Percentiles rank a stretch among this genome's conserved stretches.
These are phyloP conservation scores for Paedocypris sp. DNA, from an alignment of 2,113 vertebrate genomes.

Conservation along the genomic window DNA sequence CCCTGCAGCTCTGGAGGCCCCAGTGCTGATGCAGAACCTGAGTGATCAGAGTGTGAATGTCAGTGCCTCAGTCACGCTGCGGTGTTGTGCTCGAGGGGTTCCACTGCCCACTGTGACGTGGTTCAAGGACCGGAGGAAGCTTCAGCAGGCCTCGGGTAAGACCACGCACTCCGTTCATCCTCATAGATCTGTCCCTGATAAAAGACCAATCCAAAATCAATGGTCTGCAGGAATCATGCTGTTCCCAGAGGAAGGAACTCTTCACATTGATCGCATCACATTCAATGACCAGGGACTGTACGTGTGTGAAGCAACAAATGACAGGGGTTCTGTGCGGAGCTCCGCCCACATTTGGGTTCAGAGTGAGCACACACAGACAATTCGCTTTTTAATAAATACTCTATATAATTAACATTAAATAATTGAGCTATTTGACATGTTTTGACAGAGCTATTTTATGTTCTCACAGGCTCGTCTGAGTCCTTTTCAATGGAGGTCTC, in stretches of 20 bases:
- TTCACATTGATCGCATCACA: constrained; percentile 83
- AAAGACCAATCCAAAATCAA: too few relatives aligned
- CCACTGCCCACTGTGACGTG: constrained; percentile 77
- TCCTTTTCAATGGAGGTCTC: constrained; percentile 77
- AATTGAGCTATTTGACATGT: too few relatives aligned
- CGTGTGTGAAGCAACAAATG: constrained; percentile 76
- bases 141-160: constrained; percentile 80
- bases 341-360: constrained; percentile 77
- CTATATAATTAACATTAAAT: too few relatives aligned
- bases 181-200: too few relatives aligned
- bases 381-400: too few relatives aligned
- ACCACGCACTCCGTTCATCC: constrained; percentile 16
- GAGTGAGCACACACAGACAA: too few relatives aligned
- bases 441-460: constrained; percentile 5
- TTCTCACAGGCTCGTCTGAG: constrained; percentile 61
- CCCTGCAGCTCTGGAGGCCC: constrained; percentile 71
- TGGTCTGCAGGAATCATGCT: constrained; percentile 77
- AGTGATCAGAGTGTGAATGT: constrained; percentile 69
- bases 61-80: constrained; percentile 73
- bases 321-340: constrained; percentile 73
- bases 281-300: constrained; percentile 84
- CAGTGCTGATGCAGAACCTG: constrained; percentile 69
- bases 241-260: constrained; percentile 66
- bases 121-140: constrained; percentile 78
- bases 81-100: constrained; percentile 67